Base-by-base conservation (phyloP, 92 coral and sea anemone species). In the Pocillopora meandrina region DNA sequence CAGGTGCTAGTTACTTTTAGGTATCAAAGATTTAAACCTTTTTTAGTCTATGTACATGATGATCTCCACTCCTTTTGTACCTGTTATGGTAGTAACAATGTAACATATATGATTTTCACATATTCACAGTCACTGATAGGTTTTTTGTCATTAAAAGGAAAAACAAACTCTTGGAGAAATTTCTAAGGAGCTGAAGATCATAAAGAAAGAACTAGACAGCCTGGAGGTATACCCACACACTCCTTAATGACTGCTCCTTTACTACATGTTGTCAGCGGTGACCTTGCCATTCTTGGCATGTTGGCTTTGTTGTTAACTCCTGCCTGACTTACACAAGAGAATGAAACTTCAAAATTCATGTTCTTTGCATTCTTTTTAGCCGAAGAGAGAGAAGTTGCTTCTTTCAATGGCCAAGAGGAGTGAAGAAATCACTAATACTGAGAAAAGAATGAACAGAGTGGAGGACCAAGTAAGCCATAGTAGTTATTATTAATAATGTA, bases 371-470 rank as follows among this genome's bases (percentile, higher is more conserved):
- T 66, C 77, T 6, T 57, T 64, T 59, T 75, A 97, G 99, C 99
- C 99, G 10, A 91, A 86, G 10, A 87, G 95, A 73, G 94, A 93
- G 60, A 90, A 88, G 78, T 77, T 94, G 74, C 89, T 91, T 12
- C 82, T 85, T 35, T 93, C 98, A 17, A 88, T 94, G 90, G 89
- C 87, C 49, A 89, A 86, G 72, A 84, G 97, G 66, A 87, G 92
- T 81, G 81, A 88, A 64, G 87, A 81, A 33, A 97, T 97, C 66
- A 60, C 88, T 56, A 86, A 26, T 20, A 87, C 89, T 58, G 98
- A 97, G 34, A 80, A 83, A 26, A 78, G 90, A 75, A 97, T 97
- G 91, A 97, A 97, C 89, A 90, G 91, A 62, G 98, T 97, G 17
- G 99, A 97, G 81, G 99, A 97, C 75, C 89, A 86, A 81, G 99